These are phyloP conservation scores for Melanerpes aurifrons DNA, from an alignment of 2,113 vertebrate genomes.

Conservation along the genomic window DNA sequence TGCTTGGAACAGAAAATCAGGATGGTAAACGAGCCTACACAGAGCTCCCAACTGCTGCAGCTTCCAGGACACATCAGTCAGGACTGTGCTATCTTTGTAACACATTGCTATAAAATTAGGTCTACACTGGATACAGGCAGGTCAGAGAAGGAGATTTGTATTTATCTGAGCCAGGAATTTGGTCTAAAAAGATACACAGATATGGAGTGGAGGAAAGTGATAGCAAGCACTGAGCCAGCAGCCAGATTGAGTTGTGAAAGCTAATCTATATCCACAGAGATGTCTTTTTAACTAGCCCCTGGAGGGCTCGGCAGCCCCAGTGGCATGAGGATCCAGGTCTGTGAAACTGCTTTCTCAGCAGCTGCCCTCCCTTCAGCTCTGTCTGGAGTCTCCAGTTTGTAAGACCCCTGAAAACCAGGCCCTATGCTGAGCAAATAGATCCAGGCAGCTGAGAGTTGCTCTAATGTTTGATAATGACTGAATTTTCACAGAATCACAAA, in stretches of 20 bases:
- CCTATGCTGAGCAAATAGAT: neutral
- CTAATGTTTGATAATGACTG: neutral
- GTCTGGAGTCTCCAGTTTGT: neutral
- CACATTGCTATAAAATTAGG: slow-evolving; percentile 55
- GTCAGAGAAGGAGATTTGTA: neutral
- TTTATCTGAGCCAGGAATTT: slow-evolving; percentile 48
- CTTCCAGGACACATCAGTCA: slow-evolving; percentile 19
- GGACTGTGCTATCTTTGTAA: slow-evolving; percentile 51
- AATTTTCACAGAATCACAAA: neutral
- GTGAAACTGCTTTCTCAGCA: neutral
- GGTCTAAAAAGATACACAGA: slow-evolving; percentile 37
- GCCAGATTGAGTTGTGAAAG: slow-evolving; percentile 22
- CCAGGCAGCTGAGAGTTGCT: neutral
- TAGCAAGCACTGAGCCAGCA: slow-evolving; percentile 21
- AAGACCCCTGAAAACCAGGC: neutral
- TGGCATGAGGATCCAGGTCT: rapidly evolving
- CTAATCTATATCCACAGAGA: neutral
- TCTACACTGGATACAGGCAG: neutral
- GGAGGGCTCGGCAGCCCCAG: neutral
- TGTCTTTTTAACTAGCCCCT: neutral
- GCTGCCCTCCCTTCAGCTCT: neutral
- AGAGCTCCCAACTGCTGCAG: neutral
- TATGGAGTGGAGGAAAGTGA: slow-evolving; percentile 1
- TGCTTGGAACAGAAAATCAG: neutral
- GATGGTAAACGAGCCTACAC: slow-evolving; percentile 1